These are phyloP conservation scores for Myathropa florea DNA, from an alignment of 2,888 invertebrate genomes.

Conservation along the genomic window DNA sequence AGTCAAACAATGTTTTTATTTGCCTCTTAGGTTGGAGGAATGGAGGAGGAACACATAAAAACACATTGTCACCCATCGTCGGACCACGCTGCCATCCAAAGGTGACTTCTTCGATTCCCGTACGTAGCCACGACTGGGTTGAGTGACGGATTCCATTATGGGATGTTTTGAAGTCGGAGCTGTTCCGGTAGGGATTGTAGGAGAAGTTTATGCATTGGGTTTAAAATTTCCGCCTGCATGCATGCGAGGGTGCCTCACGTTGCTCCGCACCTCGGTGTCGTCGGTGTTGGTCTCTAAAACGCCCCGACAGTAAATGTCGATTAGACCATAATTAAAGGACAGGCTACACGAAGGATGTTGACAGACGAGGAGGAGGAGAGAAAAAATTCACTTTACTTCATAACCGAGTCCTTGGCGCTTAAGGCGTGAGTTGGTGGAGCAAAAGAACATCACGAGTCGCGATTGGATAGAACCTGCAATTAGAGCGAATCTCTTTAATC, in stretches of 20 bases:
- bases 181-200: neutral
- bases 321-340: slow-evolving; percentile 36
- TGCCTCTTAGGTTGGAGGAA: neutral
- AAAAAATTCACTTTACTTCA: neutral
- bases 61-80: neutral
- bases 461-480: slow-evolving; percentile 25
- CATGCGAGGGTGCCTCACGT: neutral
- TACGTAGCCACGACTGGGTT: neutral
- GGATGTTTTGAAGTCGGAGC: neutral
- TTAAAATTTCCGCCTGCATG: neutral
- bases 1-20: slow-evolving; percentile 30
- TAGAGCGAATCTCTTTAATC: slow-evolving; percentile 46
- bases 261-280: too few species aligned
- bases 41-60: neutral
- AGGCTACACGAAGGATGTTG: neutral
- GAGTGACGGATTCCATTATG: slow-evolving; percentile 26
- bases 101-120: neutral
- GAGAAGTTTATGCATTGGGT: neutral
- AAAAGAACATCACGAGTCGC: slow-evolving; percentile 13
- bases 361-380: neutral
- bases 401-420: slow-evolving; percentile 17
- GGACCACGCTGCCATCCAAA: too few species aligned
- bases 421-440: slow-evolving; percentile 11
- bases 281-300: neutral
- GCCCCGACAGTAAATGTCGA: neutral